These are phyloP conservation scores for Conopomorpha cramerella DNA, from an alignment of 1,140 invertebrate genomes.

Conservation along the genomic window DNA sequence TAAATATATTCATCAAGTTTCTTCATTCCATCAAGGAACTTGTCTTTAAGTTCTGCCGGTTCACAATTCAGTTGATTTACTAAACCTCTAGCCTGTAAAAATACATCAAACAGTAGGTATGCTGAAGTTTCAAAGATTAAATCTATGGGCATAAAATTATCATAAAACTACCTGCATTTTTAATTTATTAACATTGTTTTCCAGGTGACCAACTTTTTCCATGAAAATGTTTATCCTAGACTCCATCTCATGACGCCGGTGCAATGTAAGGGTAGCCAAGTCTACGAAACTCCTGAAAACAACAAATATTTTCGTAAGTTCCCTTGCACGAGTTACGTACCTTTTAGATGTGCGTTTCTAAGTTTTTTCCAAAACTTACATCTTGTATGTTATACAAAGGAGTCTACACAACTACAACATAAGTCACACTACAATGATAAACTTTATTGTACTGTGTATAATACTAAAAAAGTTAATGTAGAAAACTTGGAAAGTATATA, in stretches of 20 bases:
- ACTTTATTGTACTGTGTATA: slow-evolving; percentile 1
- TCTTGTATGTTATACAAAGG: too few relatives aligned
- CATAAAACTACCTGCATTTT: slow-evolving; percentile 30
- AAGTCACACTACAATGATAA: slow-evolving; percentile 10
- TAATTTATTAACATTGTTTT: slow-evolving; percentile 29
- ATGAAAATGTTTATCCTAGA: slow-evolving; percentile 24
- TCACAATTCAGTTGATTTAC: slow-evolving; percentile 32
- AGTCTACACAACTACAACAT: too few relatives aligned
- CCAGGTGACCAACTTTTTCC: slow-evolving; percentile 33
- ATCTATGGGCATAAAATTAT: slow-evolving; percentile 5
- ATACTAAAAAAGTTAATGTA: not conserved
- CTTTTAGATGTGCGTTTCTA: too few relatives aligned
- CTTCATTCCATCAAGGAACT: slow-evolving; percentile 31
- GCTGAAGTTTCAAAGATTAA: slow-evolving; percentile 2
- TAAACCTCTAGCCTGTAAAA: slow-evolving; percentile 27
- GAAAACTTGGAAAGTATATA: not conserved
- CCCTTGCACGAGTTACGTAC: too few relatives aligned
- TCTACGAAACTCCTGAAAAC: slow-evolving; percentile 44
- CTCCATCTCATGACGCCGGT: slow-evolving; percentile 34
- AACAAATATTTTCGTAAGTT: too few relatives aligned
- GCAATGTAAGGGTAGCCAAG: slow-evolving; percentile 31
- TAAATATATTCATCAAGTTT: slow-evolving; percentile 42
- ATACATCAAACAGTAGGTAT: not conserved
- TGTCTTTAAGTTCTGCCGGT: slow-evolving; percentile 29
- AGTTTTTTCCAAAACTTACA: too few relatives aligned